Evolutionary conservation across 2,888 invertebrate species (phyloP), one percentile per base, ranked within the genome.

Genomic region (Acrobasis consociella): DNA sequence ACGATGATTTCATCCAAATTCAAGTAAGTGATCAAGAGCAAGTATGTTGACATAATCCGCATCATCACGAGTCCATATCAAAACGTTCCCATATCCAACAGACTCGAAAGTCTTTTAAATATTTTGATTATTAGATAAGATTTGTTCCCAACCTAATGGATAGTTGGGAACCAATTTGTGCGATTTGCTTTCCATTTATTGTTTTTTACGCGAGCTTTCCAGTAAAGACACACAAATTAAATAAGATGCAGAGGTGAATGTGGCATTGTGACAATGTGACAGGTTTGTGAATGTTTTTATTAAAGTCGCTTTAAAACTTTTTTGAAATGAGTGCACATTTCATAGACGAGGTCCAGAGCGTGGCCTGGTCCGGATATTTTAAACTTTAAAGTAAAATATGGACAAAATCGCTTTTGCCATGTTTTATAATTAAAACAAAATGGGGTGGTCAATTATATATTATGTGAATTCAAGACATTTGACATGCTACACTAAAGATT

Each of bases 141-240:
- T 31, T n/a, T 46, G n/a, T 46, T 46, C 46, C 46, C 46, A 46
- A 2, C 46, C 46, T 46, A 46, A 46, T 46, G 46, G 46, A n/a
- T 5, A 2, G 46, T 46, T 46, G 46, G 46, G 46, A 46, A n/a
- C 46, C 46, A 46, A 46, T 46, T 46, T 46, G 46, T 46, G 46
- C 13, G 46, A 46, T 46, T 46, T 46, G 46, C 46, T 46, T 46
- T 46, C 46, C 13, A 46, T 46, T 46, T 46, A 46, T 46, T 46
- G 46, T 46, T 46, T 46, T n/a, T 46, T 46, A 46, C 46, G 46
- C 46, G n/a, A n/a, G n/a, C 46, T 46, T 46, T 46, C 46, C 46
- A 46, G 46, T 13, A 46, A 2, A 46, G 46, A 13, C 1, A 46
- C 46, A 13, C 13, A 46, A 42, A 42, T 5, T 46, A 46, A 13